These are phyloP conservation scores for Papilio polytes DNA, from an alignment of 1,140 invertebrate genomes.

Conservation along the genomic window DNA sequence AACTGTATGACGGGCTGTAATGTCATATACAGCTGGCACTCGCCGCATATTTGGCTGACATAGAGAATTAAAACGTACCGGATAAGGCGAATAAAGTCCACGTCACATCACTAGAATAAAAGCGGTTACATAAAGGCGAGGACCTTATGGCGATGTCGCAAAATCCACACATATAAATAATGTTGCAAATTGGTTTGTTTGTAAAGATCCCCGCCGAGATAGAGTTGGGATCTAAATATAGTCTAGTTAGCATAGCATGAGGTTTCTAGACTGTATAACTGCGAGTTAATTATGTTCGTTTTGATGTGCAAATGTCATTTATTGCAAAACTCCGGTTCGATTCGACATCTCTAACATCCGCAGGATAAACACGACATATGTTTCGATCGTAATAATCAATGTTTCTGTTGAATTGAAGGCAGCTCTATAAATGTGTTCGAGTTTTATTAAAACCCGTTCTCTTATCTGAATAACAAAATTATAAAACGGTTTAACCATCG, in stretches of 20 bases:
- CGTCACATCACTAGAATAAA: slow-evolving; percentile 48
- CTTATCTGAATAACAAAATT: slow-evolving; percentile 15
- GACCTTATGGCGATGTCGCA: slow-evolving; percentile 54
- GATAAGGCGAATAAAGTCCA: slow-evolving; percentile 30
- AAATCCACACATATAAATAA: slow-evolving; percentile 58
- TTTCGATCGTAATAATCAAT: slow-evolving; percentile 23
- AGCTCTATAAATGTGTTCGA: not conserved
- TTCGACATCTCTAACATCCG: slow-evolving; percentile 1
- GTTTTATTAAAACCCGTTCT: slow-evolving; percentile 9
- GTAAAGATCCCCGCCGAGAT: slow-evolving; percentile 55
- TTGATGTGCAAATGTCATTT: slow-evolving; percentile 32
- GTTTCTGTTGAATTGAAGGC: slow-evolving; percentile 1
- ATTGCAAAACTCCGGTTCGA: slow-evolving; percentile 5
- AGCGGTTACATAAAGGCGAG: slow-evolving; percentile 52
- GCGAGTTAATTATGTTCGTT: slow-evolving; percentile 38
- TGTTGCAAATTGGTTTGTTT: slow-evolving; percentile 68
- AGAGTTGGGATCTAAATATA: slow-evolving; percentile 56
- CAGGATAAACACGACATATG: slow-evolving; percentile 25
- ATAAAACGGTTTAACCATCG: not conserved
- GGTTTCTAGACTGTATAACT: slow-evolving; percentile 43
- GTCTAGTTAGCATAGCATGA: slow-evolving; percentile 58
- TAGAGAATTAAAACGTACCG: slow-evolving; percentile 26
- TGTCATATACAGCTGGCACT: slow-evolving; percentile 1
- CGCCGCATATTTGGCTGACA: slow-evolving; percentile 29
- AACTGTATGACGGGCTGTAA: slow-evolving; percentile 18